These are phyloP conservation scores for Geodia barretti DNA, from an alignment of 37 sponge, comb jelly and placozoan genomes.

Conservation along the genomic window DNA sequence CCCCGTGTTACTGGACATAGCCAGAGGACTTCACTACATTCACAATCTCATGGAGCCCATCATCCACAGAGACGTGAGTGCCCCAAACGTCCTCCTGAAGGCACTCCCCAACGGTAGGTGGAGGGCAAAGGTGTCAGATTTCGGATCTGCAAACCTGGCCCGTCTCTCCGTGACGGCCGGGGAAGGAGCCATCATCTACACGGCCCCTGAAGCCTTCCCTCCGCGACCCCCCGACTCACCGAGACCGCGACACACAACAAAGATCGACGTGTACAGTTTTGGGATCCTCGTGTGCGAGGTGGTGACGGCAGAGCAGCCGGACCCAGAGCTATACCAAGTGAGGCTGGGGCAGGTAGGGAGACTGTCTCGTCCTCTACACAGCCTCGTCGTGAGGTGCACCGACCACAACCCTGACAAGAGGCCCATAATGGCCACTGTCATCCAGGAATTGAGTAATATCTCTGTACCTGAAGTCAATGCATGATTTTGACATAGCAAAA, in stretches of 20 bases:
- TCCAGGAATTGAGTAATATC: neutral
- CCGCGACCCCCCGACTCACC: neutral
- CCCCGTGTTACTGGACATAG: constrained; percentile 41
- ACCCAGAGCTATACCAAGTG: neutral
- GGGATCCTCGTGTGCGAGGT: constrained; percentile 58
- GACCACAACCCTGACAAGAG: neutral
- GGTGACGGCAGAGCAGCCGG: neutral
- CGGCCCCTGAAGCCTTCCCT: constrained; percentile 53
- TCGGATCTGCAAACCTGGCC: constrained; percentile 51
- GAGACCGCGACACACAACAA: constrained; percentile 7
- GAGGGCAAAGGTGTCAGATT: constrained; percentile 77
- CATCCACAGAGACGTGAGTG: constrained; percentile 79
- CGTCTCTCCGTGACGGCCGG: constrained; percentile 8
- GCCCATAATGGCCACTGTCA: constrained; percentile 19
- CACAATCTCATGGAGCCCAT: constrained; percentile 71
- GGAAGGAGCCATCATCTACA: constrained; percentile 58
- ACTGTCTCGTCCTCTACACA: neutral
- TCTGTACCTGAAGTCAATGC: constrained; percentile 67
- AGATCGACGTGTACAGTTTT: constrained; percentile 74
- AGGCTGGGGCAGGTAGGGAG: neutral
- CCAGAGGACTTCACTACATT: constrained; percentile 67
- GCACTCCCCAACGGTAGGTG: constrained; percentile 16
- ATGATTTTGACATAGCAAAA: too few relatives aligned
- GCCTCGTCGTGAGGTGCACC: constrained; percentile 22
- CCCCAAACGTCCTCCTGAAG: constrained; percentile 57